phyloP scores from a whole-genome alignment of 2,797 vertebrate species.

The Melanotaenia parkinsoni region DNA sequence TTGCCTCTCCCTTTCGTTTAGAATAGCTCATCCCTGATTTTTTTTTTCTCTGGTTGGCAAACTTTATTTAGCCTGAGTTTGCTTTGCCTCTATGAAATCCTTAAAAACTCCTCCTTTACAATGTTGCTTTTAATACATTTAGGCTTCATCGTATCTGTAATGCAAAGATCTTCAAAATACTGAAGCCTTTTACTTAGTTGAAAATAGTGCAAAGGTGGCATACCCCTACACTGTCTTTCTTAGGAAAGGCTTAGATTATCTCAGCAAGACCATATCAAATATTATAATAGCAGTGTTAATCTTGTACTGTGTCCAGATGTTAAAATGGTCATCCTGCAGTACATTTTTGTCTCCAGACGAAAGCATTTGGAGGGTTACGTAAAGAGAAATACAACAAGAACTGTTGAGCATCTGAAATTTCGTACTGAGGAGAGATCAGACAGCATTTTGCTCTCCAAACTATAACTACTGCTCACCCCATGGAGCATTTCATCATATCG shows the following conservation, averaged over 20 bases:
- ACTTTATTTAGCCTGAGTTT: background rate
- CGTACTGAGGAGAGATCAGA: no score
- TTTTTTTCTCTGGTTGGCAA: constrained; percentile 46
- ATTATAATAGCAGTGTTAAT: background rate
- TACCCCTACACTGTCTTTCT: background rate
- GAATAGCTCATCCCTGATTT: constrained; percentile 9
- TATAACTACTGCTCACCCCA: background rate
- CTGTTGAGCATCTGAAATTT: no score
- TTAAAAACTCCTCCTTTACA: background rate
- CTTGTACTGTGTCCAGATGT: background rate
- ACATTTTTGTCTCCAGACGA: no score
- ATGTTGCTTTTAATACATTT: background rate
- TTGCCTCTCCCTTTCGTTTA: constrained; percentile 1
- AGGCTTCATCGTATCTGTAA: background rate
- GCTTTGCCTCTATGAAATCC: constrained; percentile 1
- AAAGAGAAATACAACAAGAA: no score
- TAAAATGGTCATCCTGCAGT: background rate
- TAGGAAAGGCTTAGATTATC: background rate
- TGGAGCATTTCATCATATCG: background rate
- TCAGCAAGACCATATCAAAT: background rate
- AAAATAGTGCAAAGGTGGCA: background rate
- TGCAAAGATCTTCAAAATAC: background rate
- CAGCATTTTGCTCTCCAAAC: no score
- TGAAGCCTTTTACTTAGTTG: background rate
- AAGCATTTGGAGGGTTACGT: no score